Percentiles rank a stretch among this genome's conserved stretches.
Conservation (phyloP, 2,797 vertebrate genomes). For the Garrulus glandarius region DNA sequence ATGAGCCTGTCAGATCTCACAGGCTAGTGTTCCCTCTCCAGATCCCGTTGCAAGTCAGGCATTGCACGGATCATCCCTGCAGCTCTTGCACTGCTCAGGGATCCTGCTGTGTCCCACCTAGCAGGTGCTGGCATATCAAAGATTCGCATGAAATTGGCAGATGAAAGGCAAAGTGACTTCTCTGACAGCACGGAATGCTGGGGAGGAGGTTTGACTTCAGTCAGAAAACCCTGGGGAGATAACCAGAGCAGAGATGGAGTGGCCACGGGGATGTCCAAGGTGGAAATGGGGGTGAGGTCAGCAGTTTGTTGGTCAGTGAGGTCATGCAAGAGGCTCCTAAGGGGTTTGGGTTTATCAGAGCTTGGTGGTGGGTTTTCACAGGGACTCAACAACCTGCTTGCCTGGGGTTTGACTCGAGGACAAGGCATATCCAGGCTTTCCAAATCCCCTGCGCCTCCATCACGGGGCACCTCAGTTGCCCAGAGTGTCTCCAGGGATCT, state of each 20-base stretch:
- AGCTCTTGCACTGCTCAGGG: not conserved
- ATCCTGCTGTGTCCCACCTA: not conserved
- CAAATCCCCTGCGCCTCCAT: rapidly evolving
- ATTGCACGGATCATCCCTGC: not conserved
- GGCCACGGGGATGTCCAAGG: rapidly evolving
- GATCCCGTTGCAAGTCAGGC: not conserved
- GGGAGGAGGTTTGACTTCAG: not conserved
- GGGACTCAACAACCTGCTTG: not conserved
- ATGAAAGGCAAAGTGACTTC: not conserved
- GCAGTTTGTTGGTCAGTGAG: not conserved
- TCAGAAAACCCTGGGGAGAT: not conserved
- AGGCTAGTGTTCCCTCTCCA: not conserved
- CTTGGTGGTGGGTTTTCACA: not conserved
- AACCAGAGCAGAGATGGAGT: not conserved
- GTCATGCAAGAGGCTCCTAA: not conserved
- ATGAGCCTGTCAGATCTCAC: constrained; percentile 35
- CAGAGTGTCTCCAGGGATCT: not conserved
- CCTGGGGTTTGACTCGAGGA: not conserved
- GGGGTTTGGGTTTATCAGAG: not conserved
- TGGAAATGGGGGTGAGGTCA: not conserved
- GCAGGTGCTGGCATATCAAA: not conserved
- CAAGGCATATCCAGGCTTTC: not conserved
- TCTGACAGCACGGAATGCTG: rapidly evolving
- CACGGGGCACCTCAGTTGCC: rapidly evolving
- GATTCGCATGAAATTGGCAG: rapidly evolving